Evolutionary conservation across 2,888 invertebrate species (phyloP).

Genomic region (Formica aserva): DNA sequence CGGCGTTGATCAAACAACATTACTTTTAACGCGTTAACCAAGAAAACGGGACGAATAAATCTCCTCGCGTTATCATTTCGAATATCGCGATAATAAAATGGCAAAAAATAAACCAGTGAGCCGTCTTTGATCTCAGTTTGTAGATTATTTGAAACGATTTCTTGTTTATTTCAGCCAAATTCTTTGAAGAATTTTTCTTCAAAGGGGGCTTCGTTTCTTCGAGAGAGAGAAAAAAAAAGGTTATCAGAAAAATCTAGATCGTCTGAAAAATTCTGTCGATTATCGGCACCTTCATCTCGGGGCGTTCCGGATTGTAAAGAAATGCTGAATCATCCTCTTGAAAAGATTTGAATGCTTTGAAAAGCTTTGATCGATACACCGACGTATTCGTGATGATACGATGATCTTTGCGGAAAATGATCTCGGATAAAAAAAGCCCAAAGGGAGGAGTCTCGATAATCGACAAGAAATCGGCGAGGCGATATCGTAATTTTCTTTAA

Average conservation of each 20-base stretch:
- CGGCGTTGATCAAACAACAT: not conserved
- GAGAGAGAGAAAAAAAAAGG: not conserved
- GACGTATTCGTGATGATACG: not conserved
- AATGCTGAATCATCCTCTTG: not conserved
- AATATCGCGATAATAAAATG: conserved; percentile 9
- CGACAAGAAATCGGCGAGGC: not conserved
- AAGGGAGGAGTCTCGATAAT: not conserved
- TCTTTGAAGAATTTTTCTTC: not conserved
- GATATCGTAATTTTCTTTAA: conserved; percentile 1
- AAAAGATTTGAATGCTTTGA: not conserved
- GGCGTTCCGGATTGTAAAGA: not conserved
- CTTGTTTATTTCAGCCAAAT: not conserved
- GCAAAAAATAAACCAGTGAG: not conserved
- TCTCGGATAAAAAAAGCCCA: not conserved
- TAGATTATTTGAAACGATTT: not conserved
- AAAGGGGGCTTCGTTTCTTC: not conserved
- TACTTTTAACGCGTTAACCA: not conserved
- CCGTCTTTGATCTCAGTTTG: not conserved
- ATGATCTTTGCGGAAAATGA: not conserved
- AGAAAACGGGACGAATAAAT: not conserved
- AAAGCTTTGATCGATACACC: not conserved
- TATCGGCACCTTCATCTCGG: not conserved
- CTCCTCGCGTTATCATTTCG: not conserved
- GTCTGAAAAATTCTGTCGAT: not conserved
- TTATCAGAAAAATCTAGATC: not conserved